Conservation (phyloP, 2,113 vertebrate genomes). For the Danio rerio region DNA sequence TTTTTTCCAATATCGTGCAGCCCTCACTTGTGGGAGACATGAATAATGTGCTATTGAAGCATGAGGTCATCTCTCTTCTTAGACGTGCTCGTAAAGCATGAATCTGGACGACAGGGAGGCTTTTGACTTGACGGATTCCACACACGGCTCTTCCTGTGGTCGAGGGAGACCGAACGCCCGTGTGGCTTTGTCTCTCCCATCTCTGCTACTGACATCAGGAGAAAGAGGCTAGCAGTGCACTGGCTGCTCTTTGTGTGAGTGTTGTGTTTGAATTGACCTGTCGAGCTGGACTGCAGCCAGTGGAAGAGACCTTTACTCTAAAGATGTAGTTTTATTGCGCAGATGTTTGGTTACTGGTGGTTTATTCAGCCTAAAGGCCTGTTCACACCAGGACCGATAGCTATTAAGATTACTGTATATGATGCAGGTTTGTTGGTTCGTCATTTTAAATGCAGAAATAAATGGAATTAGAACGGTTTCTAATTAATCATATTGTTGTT, state of each 20-base stretch:
- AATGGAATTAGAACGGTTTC: no score
- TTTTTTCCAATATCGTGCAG: no score
- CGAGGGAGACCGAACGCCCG: not conserved
- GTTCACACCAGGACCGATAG: no score
- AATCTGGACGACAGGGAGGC: slow-evolving; percentile 12
- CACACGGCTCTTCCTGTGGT: not conserved
- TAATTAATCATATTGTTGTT: no score
- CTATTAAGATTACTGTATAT: no score
- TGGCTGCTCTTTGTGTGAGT: not conserved
- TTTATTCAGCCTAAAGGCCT: no score
- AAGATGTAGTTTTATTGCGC: not conserved
- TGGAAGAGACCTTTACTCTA: slow-evolving; percentile 1
- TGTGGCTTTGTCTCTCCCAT: slow-evolving; percentile 5
- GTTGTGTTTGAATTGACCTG: slow-evolving; percentile 5
- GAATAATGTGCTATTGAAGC: slow-evolving; percentile 47
- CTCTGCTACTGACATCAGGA: slow-evolving; percentile 4
- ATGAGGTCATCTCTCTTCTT: slow-evolving; percentile 24
- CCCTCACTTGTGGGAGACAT: not conserved
- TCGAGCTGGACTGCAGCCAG: slow-evolving; percentile 28
- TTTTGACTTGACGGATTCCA: slow-evolving; percentile 27
- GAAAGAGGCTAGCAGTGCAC: not conserved
- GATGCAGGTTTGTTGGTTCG: no score
- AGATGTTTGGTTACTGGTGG: not conserved
- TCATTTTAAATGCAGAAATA: no score
- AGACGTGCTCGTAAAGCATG: slow-evolving; percentile 14